phyloP scores from a whole-genome alignment of 1,140 invertebrate genomes.

The Calliopsis andreniformis region DNA sequence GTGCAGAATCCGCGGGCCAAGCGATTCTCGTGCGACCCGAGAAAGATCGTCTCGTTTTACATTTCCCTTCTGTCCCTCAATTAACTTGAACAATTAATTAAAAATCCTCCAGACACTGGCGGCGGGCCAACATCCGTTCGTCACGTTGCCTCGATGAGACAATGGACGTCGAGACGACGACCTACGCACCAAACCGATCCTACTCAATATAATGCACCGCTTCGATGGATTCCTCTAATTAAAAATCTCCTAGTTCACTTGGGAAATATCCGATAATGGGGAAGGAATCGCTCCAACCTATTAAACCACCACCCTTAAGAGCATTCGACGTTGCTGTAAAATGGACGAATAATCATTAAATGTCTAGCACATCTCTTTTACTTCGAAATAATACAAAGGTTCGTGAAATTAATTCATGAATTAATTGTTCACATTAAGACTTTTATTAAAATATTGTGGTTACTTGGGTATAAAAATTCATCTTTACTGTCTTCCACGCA shows the following conservation, averaged over 20 bases:
- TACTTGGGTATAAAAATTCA: too few species aligned
- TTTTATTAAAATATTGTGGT: too few species aligned
- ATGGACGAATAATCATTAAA: not conserved
- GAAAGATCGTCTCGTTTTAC: not conserved
- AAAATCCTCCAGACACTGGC: slow-evolving; percentile 56
- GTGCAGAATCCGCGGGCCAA: not conserved
- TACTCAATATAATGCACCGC: slow-evolving; percentile 18
- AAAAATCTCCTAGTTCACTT: slow-evolving; percentile 16
- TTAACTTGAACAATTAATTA: slow-evolving; percentile 62
- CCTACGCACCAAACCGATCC: not conserved
- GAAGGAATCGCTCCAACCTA: not conserved
- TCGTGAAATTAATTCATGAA: too few species aligned
- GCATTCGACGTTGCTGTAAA: not conserved
- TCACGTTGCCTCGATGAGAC: slow-evolving; percentile 30
- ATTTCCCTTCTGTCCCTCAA: slow-evolving; percentile 62
- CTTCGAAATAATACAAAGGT: too few species aligned
- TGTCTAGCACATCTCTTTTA: too few species aligned
- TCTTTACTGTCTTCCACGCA: too few species aligned
- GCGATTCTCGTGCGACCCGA: not conserved
- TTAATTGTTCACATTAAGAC: too few species aligned
- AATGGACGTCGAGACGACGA: slow-evolving; percentile 24
- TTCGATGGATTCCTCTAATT: slow-evolving; percentile 32
- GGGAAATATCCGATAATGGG: not conserved
- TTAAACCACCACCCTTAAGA: not conserved
- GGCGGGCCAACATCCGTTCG: slow-evolving; percentile 32